Base-by-base conservation (phyloP, 1,140 invertebrate genomes). In the Lasaia peninsularis region DNA sequence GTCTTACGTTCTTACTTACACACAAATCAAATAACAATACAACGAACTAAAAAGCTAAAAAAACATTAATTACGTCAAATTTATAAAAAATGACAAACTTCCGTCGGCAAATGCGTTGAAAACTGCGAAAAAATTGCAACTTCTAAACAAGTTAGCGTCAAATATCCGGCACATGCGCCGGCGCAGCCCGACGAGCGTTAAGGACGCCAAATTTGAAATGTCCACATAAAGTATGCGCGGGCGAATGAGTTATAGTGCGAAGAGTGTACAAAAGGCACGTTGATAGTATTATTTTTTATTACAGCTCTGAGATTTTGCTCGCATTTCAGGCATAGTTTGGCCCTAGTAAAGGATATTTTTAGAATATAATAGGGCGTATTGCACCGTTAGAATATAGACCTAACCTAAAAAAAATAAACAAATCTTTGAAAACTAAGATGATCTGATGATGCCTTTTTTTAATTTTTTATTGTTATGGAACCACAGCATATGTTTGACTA, bases 131-230 rank as follows among this genome's bases (percentile, higher is more conserved):
- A 71, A 71, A 60, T 34, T 54, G 63, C 44, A 50, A 53, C 62
- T 71, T 73, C 76, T 73, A 72, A 73, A 63, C 66, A 65, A 79
- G 80, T 79, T 76, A 76, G 70, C 65, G 63, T 70, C 66, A 79
- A 68, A 69, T 68, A 78, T 71, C 52, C 67, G 49, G 61, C 57
- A 70, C 65, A 74, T 69, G 66, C 76, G 66, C 48, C 68, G 65
- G 66, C 76, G 66, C 50, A 67, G 67, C 21, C 53, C 65, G 57
- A 64, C 62, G 60, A 60, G 55, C 52, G 62, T 62, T 69, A 72
- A 73, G 61, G 67, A 80, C 78, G 71, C 70, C 70, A 52, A 74
- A 72, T 67, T 71, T 71, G 69, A 56, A 73, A 71, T 65, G 71
- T 72, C 64, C 51, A 63, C 65, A 61, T 56, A 11, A 71, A 68